Evolutionary conservation across 2,888 invertebrate genomes (phyloP).

Genomic region (Caenorhabditis sinica): DNA sequence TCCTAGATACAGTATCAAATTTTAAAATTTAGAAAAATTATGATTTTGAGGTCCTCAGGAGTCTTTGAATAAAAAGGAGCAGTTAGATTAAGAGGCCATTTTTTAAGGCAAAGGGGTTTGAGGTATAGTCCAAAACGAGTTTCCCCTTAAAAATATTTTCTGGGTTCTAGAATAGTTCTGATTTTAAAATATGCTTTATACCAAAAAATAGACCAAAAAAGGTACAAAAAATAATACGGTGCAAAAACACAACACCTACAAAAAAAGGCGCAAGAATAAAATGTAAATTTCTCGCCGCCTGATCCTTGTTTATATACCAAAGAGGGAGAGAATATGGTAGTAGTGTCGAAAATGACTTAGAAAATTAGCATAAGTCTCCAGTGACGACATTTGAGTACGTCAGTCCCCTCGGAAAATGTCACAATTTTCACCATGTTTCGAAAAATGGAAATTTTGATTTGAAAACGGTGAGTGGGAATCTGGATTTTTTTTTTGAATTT

Average conservation of each 20-base stretch:
- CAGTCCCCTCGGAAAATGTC: conserved; percentile 8
- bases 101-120: too few relatives aligned
- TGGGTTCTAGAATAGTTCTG: too few relatives aligned
- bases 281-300: conserved; percentile 13
- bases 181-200: too few relatives aligned
- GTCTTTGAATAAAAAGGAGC: too few relatives aligned
- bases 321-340: not conserved
- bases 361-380: conserved; percentile 47
- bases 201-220: not conserved
- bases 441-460: not conserved
- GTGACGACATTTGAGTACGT: conserved; percentile 39
- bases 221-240: not conserved
- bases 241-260: not conserved
- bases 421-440: not conserved
- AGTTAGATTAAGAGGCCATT: too few relatives aligned
- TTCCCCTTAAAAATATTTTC: too few relatives aligned
- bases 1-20: too few relatives aligned
- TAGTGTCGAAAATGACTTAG: not conserved
- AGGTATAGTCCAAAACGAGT: too few relatives aligned
- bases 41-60: too few relatives aligned
- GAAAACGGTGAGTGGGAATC: not conserved
- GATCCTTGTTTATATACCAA: conserved; percentile 6
- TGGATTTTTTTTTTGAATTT: not conserved
- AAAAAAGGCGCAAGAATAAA: conserved; percentile 16
- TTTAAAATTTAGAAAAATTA: too few relatives aligned